These are phyloP conservation scores for Bruchidius siliquastri DNA, from an alignment of 2,888 invertebrate species.

Conservation along the genomic window DNA sequence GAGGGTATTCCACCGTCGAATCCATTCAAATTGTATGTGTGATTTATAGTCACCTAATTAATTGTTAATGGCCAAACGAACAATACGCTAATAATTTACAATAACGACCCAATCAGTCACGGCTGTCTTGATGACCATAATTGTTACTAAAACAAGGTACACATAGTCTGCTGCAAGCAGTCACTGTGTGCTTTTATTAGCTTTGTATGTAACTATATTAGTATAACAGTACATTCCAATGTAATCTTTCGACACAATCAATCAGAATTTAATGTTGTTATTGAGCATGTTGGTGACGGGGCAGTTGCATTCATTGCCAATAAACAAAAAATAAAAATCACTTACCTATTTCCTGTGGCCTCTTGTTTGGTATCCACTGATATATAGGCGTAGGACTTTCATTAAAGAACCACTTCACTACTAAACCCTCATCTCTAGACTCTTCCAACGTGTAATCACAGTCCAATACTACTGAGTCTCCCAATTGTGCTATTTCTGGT, in stretches of 20 bases:
- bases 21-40: not conserved
- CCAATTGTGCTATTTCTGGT: slow-evolving; percentile 44
- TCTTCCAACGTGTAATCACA: slow-evolving; percentile 52
- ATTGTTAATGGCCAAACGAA: not conserved
- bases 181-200: too few species aligned
- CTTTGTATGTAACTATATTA: too few species aligned
- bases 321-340: too few species aligned
- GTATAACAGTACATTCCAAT: too few species aligned
- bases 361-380: slow-evolving; percentile 55
- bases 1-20: not conserved
- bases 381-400: slow-evolving; percentile 48
- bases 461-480: slow-evolving; percentile 52
- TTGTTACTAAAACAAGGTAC: not conserved
- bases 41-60: not conserved
- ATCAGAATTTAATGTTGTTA: too few species aligned
- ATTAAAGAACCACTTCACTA: slow-evolving; percentile 57
- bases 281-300: too few species aligned
- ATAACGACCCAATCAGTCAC: not conserved
- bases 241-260: too few species aligned
- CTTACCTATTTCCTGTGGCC: slow-evolving; percentile 49
- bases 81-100: not conserved
- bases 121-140: not conserved
- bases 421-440: slow-evolving; percentile 46
- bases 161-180: too few species aligned
- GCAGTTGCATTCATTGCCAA: too few species aligned